These are phyloP conservation scores for Dryococelus australis DNA, from an alignment of 2,888 invertebrate genomes.

Conservation along the genomic window DNA sequence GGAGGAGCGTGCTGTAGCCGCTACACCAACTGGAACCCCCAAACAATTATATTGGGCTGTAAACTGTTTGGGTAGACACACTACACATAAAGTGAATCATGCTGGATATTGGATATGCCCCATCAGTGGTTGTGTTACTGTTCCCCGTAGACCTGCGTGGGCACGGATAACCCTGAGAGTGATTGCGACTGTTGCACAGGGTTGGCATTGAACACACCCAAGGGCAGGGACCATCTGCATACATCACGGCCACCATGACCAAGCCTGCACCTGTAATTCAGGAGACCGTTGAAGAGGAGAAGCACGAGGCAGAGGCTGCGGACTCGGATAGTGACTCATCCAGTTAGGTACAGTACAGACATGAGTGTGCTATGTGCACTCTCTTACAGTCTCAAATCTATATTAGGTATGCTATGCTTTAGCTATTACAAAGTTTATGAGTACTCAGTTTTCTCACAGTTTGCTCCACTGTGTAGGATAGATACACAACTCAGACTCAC, in stretches of 20 bases:
- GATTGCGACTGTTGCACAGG: constrained; percentile 57
- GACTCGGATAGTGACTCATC: constrained; percentile 59
- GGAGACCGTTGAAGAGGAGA: constrained; percentile 59
- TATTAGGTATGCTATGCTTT: background rate
- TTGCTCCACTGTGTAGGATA: too few species aligned
- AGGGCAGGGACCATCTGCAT: constrained; percentile 74
- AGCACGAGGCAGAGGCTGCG: constrained; percentile 53
- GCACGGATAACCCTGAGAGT: too few species aligned
- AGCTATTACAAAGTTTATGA: background rate
- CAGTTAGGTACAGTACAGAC: constrained; percentile 25
- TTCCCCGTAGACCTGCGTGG: too few species aligned
- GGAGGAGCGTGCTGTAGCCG: too few species aligned
- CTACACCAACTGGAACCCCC: too few species aligned
- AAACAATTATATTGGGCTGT: too few species aligned
- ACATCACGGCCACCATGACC: constrained; percentile 68
- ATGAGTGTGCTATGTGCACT: background rate
- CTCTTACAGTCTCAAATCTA: background rate
- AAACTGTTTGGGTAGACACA: too few species aligned
- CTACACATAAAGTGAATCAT: too few species aligned
- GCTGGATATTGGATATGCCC: too few species aligned
- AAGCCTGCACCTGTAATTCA: constrained; percentile 56
- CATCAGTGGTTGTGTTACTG: too few species aligned
- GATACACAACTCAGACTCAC: too few species aligned
- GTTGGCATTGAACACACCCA: constrained; percentile 91
- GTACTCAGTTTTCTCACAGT: background rate